Percentiles rank a stretch among this genome's conserved stretches.
These are phyloP conservation scores for Melieria picta DNA, from an alignment of 2,888 invertebrate genomes.

Conservation along the genomic window DNA sequence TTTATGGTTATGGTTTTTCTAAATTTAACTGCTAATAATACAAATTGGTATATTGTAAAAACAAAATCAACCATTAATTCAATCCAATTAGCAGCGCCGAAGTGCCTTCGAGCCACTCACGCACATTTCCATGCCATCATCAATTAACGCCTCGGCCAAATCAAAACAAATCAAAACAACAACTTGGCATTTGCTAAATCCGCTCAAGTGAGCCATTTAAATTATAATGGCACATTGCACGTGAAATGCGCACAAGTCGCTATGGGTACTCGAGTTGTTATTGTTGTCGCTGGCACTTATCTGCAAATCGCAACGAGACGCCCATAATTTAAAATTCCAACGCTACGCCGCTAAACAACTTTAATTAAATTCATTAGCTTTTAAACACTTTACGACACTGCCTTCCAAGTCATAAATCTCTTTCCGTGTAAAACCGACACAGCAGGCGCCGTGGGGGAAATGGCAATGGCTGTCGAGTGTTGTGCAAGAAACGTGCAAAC, in stretches of 20 bases:
- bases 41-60: no score
- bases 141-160: neutral
- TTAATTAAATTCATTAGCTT: slow-evolving; percentile 51
- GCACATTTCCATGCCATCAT: no score
- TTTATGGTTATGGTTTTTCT: no score
- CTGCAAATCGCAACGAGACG: neutral
- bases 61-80: no score
- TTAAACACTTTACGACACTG: slow-evolving; percentile 37
- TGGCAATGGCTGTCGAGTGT: neutral
- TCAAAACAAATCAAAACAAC: neutral
- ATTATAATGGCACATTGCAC: neutral
- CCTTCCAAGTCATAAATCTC: slow-evolving; percentile 31
- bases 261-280: slow-evolving; percentile 2
- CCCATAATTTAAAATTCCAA: slow-evolving; percentile 15
- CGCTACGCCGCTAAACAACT: slow-evolving; percentile 38
- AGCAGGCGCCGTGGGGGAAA: neutral
- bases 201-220: slow-evolving; percentile 3
- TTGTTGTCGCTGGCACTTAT: slow-evolving; percentile 5
- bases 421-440: neutral
- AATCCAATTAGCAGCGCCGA: no score
- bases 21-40: no score
- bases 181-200: neutral
- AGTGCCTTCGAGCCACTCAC: no score
- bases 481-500: slow-evolving; percentile 6
- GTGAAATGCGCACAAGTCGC: neutral